phyloP scores from a whole-genome alignment of 2,888 invertebrate species.

The Danaus chrysippus region DNA sequence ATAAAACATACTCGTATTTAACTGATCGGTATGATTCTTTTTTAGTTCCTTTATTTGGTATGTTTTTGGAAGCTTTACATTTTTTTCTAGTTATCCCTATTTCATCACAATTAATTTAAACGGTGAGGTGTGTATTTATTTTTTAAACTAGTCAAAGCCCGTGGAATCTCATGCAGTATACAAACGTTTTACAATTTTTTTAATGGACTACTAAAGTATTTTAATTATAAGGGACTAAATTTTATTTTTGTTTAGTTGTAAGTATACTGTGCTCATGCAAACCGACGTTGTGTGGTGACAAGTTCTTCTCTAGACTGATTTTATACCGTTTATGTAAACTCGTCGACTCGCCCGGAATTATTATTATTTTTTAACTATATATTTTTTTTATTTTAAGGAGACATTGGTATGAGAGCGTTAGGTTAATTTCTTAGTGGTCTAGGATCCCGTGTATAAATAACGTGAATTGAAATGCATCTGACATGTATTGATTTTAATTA shows the following conservation, averaged over 20 bases:
- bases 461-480: constrained; percentile 34
- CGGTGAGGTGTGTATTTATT: background rate
- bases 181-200: constrained; percentile 2
- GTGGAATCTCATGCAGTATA: background rate
- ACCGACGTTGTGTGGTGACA: constrained; percentile 51
- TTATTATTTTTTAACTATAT: constrained; percentile 19
- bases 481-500: constrained; percentile 69
- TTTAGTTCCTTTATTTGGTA: background rate
- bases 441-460: constrained; percentile 50
- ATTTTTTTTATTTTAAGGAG: constrained; percentile 20
- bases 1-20: background rate
- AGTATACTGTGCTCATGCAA: constrained; percentile 44
- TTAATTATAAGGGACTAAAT: constrained; percentile 41
- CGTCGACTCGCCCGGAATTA: constrained; percentile 39
- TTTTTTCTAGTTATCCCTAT: background rate
- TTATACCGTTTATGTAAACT: constrained; percentile 41
- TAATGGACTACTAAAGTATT: constrained; percentile 28
- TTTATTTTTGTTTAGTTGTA: constrained; percentile 51
- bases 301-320: constrained; percentile 69
- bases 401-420: constrained; percentile 39
- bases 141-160: constrained; percentile 1
- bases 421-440: constrained; percentile 44
- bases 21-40: background rate
- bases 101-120: background rate
- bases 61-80: constrained; percentile 1